Evolutionary conservation across 2,113 vertebrate genomes (phyloP), one percentile per base, ranked within the genome.

Genomic region (Crotalus horridus): DNA sequence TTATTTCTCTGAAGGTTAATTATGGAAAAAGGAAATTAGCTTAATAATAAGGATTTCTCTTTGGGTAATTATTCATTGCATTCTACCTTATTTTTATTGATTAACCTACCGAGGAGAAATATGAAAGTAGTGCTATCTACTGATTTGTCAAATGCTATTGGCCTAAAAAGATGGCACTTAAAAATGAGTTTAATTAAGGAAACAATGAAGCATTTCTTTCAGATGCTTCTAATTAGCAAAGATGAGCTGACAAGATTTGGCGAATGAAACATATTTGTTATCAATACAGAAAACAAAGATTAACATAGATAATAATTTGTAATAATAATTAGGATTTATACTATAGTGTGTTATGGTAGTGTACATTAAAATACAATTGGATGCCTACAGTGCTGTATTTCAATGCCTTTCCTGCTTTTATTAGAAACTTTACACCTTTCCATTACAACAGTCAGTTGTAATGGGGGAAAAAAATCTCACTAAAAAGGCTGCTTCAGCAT

Each of bases 31-130:
- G 89, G 89, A 90, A 93, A 93, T 90, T 58, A 93, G 48, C 81
- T 61, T 64, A 86, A 93, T 90, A 90, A 90, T 90, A 64, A 93
- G 74, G 89, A 93, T 93, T 90, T 90, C 48, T 93, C 46, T 89
- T 48, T 64, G 56, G 85, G n/a, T 59, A 43, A 93, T 93, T 58
- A 29, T 90, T 90, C 89, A 93, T 87, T 93, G 54, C 64, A 33
- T 81, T 92, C 87, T 58, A 55, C 51, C 43, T 46, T 93, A 93
- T 93, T 89, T 90, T 90, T 93, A 93, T 93, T 93, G 92, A 93
- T 93, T 90, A 93, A 90, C 89, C 54, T 85, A 8, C 89, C 3
- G 4, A 23, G 53, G 56, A 93, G n/a, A 33, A 85, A 90, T 33
- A 90, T 54, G 58, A 90, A 90, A 87, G 46, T 33, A 87, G 46